A percentile compares a stretch with the other conserved stretches of the same genome.
Conservation (phyloP, 2,797 vertebrate species). For the Liasis olivaceus region DNA sequence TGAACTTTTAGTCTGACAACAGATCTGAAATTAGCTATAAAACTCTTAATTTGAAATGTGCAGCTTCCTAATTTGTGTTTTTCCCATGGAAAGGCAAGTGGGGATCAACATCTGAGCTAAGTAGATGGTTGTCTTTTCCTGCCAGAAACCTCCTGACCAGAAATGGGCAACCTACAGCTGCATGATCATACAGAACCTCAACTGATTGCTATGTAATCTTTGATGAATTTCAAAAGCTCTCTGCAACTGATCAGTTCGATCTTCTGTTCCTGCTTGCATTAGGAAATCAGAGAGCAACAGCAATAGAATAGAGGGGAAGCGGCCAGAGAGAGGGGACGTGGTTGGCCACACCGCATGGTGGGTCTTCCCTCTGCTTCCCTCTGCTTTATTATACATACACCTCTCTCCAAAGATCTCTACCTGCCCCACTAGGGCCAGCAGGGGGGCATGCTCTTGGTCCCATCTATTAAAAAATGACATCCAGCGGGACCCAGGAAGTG, state of each 20-base stretch:
- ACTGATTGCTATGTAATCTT: background rate
- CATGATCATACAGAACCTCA: background rate
- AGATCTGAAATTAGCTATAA: background rate
- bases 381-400: background rate
- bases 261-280: background rate
- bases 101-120: background rate
- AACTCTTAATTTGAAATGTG: background rate
- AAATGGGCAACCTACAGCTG: background rate
- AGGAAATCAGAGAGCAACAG: background rate
- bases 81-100: background rate
- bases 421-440: background rate
- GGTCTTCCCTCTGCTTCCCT: background rate
- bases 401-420: background rate
- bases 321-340: background rate
- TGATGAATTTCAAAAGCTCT: background rate
- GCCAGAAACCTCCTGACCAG: background rate
- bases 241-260: background rate
- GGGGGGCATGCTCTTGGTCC: background rate
- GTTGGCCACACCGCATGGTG: background rate
- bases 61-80: background rate
- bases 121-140: background rate
- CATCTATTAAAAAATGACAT: background rate
- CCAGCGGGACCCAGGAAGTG: background rate
- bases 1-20: background rate
- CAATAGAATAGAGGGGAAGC: background rate